phyloP scores from a whole-genome alignment of 2,888 invertebrate species.

The Papilio protenor region DNA sequence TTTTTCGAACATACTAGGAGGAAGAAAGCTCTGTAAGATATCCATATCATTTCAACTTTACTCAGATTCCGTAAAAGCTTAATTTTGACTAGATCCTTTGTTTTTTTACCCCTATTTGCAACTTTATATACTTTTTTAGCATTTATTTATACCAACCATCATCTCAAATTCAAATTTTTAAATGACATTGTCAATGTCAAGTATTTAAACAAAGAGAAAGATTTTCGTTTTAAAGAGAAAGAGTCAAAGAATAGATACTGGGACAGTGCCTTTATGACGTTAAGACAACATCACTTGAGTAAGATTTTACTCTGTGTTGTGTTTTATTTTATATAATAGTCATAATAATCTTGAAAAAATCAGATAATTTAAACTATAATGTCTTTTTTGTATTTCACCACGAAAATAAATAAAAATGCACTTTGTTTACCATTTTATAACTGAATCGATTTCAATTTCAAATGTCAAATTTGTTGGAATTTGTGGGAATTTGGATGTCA shows the following conservation, averaged over 20 bases:
- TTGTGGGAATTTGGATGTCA: slow-evolving; percentile 7
- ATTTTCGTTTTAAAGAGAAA: not conserved
- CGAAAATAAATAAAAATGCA: not conserved
- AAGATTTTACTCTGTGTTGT: not conserved
- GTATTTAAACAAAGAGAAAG: not conserved
- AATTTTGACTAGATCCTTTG: not conserved
- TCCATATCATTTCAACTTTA: slow-evolving; percentile 39
- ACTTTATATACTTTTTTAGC: not conserved
- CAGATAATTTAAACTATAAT: not conserved
- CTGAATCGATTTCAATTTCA: not conserved
- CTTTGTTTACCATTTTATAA: not conserved
- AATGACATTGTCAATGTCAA: not conserved
- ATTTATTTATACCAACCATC: not conserved
- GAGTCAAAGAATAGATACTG: not conserved
- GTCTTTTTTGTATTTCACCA: not conserved
- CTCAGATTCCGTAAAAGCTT: not conserved
- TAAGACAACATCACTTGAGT: not conserved
- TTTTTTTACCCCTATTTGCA: not conserved
- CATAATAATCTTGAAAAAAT: not conserved
- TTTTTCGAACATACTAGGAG: slow-evolving; percentile 62
- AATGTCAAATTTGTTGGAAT: not conserved
- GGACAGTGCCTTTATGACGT: too few species aligned
- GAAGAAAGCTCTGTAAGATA: slow-evolving; percentile 54
- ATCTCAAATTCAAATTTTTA: not conserved
- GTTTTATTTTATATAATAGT: not conserved